Base-by-base conservation (phyloP, 92 coral and sea anemone genomes). In the Zoanthus solanderi region DNA sequence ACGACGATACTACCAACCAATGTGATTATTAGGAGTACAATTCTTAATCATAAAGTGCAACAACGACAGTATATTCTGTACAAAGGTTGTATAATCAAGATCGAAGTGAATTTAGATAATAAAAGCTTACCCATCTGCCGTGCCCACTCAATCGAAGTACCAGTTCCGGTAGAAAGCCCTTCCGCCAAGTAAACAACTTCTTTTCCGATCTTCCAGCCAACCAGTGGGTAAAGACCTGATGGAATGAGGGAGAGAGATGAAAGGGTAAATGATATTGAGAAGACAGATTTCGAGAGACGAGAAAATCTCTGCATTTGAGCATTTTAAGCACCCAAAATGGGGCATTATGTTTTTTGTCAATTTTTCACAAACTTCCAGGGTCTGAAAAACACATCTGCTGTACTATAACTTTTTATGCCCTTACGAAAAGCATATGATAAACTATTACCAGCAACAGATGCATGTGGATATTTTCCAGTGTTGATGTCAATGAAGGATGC, bases 191-290 rank as follows among this genome's bases (percentile, higher is more conserved):
- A 97, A 11, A 96, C 98, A 30, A 92, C 89, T 58, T 97, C 99
- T 2, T 90, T 79, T 74, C 99, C 98, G 52, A 97, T 97, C 89
- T 95, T 97, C 99, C 99, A 97, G 1, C 94, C 99, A 2, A 97
- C 95, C 48, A 95, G 46, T 17, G 99, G 99, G 86, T 97, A 97
- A 6, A 97, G 84, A 12, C 98, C 98, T 96, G 78, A 42, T 11
- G 32, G 14, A 48, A 30, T 23, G 11, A 30, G 7, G 15, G 18
- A 9, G 47, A 34, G n/a, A 29, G 17, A 14, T 16, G 16, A 2
- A 16, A 14, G 12, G 47, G 29, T 37, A 15, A 1, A 79, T n/a
- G 48, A 18, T 6, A 31, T 17, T 13, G 12, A 15, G 14, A 47
- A 30, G 31, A 42, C 79, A 13, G 48, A 72, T 18, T 2, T 14